A percentile compares a stretch with the other conserved stretches of the same genome.
phyloP scores from a whole-genome alignment of 2,113 vertebrate genomes.

The Burhinus bistriatus region DNA sequence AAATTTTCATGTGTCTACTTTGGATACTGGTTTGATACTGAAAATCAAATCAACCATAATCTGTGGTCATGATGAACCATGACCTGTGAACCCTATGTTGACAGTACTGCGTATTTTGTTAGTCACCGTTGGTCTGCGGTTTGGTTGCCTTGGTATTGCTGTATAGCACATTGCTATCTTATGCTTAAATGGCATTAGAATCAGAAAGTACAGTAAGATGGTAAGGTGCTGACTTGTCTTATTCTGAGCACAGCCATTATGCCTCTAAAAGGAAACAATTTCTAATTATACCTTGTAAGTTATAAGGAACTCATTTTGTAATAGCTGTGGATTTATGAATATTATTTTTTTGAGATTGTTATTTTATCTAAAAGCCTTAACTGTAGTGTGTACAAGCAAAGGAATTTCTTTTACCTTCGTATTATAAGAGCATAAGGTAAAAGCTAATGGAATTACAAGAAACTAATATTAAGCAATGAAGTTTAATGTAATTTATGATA shows the following conservation, averaged over 20 bases:
- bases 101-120: background rate
- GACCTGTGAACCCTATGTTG: background rate
- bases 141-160: background rate
- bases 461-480: background rate
- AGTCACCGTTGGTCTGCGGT: fast-evolving
- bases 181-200: background rate
- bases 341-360: background rate
- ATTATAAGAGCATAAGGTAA: background rate
- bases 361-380: background rate
- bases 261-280: background rate
- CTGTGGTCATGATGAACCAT: background rate
- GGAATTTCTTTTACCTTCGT: background rate
- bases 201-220: background rate
- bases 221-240: background rate
- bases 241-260: background rate
- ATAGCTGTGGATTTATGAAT: background rate
- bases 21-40: background rate
- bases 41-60: background rate
- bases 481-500: background rate
- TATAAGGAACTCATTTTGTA: background rate
- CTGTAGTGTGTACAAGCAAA: background rate
- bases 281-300: background rate
- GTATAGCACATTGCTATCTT: background rate
- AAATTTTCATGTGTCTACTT: background rate
- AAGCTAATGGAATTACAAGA: background rate